Base-by-base conservation (phyloP, 1,140 invertebrate genomes). In the Drosophila lini region DNA sequence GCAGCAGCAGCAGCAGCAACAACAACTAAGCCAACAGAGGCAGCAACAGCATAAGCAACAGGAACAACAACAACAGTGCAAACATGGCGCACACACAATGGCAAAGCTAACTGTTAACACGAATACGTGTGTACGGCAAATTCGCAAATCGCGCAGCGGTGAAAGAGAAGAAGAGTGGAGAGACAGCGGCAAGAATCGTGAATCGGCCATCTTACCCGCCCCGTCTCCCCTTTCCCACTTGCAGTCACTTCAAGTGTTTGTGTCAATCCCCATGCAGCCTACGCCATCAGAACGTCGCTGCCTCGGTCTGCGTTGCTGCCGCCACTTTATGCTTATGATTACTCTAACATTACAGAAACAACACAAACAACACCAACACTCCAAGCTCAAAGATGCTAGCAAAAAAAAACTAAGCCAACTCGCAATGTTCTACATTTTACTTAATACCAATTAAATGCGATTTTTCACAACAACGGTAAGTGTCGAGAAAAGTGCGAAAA, bases 81-180 rank as follows among this genome's bases (percentile, higher is more conserved):
- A 73, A 69, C 80, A 75, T 68, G 75, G 74, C 81, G 67, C 77
- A 77, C 59, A 83, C 81, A 83, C 81, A 85, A 77, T 67, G 61
- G 76, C 77, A 83, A 59, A 84, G 77, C 65, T 84, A 84, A 84
- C 81, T 84, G 81, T 84, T 84, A 73, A 59, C 79, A 57, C 40
- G 52, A 61, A 81, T 38, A 59, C 63, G 60, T 61, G 48, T 65
- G 59, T 65, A 78, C 74, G 74, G 77, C 78, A 73, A 68, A 84
- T 84, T 83, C 81, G 80, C 77, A 61, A 74, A 83, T 80, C 70
- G 74, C 59, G 40, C 53, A 48, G 52, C 44, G 63, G 42, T 31
- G 22, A 67, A 67, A 65, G 61, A 48, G 45, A 19, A 62, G 53
- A 65, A 55, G 45, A 34, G 67, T 50, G 63, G 41, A 59, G 48